Evolutionary conservation across 2,113 vertebrate species (phyloP).

Genomic region (Poecilia latipinna): DNA sequence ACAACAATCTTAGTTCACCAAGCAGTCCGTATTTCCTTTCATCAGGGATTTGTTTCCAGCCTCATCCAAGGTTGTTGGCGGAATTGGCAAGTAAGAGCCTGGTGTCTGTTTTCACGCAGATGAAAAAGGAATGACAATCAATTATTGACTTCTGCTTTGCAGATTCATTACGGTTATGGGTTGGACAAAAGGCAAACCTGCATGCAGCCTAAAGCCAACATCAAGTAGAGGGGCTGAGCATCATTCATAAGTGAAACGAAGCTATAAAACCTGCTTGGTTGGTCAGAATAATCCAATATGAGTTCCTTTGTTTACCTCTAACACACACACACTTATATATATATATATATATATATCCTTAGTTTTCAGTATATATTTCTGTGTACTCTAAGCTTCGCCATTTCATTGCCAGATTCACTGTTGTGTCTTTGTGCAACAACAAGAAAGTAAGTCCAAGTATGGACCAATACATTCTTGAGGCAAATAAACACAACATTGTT

Average conservation of each 20-base stretch:
- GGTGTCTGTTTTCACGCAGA: slow-evolving; percentile 34
- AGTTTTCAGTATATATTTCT: no score
- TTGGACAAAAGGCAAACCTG: slow-evolving; percentile 36
- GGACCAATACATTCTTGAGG: not conserved
- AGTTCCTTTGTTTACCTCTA: not conserved
- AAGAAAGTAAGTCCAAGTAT: not conserved
- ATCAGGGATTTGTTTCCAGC: slow-evolving; percentile 41
- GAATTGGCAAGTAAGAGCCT: slow-evolving; percentile 31
- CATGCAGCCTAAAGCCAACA: slow-evolving; percentile 36
- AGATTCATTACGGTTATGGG: slow-evolving; percentile 55
- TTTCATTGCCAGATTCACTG: no score
- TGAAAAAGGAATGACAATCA: slow-evolving; percentile 12
- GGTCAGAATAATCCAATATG: not conserved
- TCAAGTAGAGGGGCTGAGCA: slow-evolving; percentile 7
- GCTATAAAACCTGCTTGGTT: not conserved
- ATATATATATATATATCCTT: no score
- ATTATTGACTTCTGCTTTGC: slow-evolving; percentile 32
- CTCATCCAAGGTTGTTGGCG: slow-evolving; percentile 39
- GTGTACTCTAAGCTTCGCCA: no score
- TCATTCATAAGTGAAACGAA: slow-evolving; percentile 19
- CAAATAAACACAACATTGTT: not conserved
- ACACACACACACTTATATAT: no score
- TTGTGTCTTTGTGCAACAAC: no score
- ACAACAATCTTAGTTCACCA: slow-evolving; percentile 49
- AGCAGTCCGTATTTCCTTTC: slow-evolving; percentile 25